Evolutionary conservation across 2,888 invertebrate species (phyloP), one percentile per base, ranked within the genome.

Genomic region (Drosophila fungiperda): DNA sequence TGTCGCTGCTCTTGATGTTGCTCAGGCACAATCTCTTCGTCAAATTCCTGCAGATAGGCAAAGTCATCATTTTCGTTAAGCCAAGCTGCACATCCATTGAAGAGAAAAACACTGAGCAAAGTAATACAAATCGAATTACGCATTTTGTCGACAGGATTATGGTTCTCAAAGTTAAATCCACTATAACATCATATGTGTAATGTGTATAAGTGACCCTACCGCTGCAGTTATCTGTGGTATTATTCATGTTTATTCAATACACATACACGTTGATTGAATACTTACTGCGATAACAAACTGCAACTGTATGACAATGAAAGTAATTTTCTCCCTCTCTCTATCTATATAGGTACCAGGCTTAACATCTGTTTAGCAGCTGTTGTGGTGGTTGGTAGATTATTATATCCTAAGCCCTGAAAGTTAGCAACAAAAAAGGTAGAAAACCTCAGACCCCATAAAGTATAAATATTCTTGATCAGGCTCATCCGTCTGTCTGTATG

Each of bases 111-210:
- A 55, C 23, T 26, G 0, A 76, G 9, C 12, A 68, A 9, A 33
- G 26, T 12, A 23, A 63, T 35, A 29, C 23, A 36, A 20, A 60
- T 5, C 17, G n/a, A 36, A 55, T 1, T 32, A 2, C 1, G 20
- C 76, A 72, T 72, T 49, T 12, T 70, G 17, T 17, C 26, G 26
- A 26, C 26, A 20, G 15, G 26, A 49, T 58, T 52, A 26, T 57
- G 11, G 15, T 38, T 7, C n/a, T 17, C 8, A 12, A 29, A 66
- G 23, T 15, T 15, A 45, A 23, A n/a, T 53, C 17, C n/a, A 50
- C 12, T 36, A 57, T 15, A 26, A 23, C 33, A 40, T 26, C 9
- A 12, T 29, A 12, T 52, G 11, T 38, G 7, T 11, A n/a, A 12
- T 32, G 7, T 15, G 26, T 36, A 23, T 15, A 23, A 36, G 12